These are phyloP conservation scores for Hydropsyche betteni DNA, from an alignment of 2,888 invertebrate genomes.

Conservation along the genomic window DNA sequence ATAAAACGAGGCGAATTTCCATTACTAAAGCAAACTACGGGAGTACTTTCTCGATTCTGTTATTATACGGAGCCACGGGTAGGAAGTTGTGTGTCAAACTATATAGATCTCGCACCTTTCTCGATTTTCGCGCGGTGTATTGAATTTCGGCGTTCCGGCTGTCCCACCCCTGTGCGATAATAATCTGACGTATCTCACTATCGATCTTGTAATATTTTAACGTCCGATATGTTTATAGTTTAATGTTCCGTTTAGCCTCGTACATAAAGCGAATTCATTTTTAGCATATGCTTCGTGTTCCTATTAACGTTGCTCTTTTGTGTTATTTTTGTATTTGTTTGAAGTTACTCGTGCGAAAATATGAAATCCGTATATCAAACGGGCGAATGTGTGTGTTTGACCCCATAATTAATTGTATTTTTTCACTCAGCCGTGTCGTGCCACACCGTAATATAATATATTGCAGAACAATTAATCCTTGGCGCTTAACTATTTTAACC, in stretches of 20 bases:
- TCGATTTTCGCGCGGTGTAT: neutral
- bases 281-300: neutral
- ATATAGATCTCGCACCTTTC: constrained; percentile 4
- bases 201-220: constrained; percentile 19
- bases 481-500: constrained; percentile 24
- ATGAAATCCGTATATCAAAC: constrained; percentile 29
- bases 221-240: neutral
- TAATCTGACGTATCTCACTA: constrained; percentile 17
- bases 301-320: constrained; percentile 11
- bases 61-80: neutral
- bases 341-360: constrained; percentile 23
- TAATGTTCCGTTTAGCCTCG: neutral
- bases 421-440: constrained; percentile 35
- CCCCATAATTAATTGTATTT: constrained; percentile 36
- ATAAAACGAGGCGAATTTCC: constrained; percentile 28
- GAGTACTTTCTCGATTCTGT: constrained; percentile 24
- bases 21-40: constrained; percentile 26
- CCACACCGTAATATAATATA: constrained; percentile 29
- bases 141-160: neutral
- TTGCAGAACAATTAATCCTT: constrained; percentile 30
- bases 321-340: constrained; percentile 18
- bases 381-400: constrained; percentile 26
- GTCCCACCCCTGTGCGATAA: neutral
- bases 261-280: constrained; percentile 5
- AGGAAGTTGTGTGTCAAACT: constrained; percentile 18